phyloP scores from a whole-genome alignment of 2,113 vertebrate genomes.

The Catharus minimus region DNA sequence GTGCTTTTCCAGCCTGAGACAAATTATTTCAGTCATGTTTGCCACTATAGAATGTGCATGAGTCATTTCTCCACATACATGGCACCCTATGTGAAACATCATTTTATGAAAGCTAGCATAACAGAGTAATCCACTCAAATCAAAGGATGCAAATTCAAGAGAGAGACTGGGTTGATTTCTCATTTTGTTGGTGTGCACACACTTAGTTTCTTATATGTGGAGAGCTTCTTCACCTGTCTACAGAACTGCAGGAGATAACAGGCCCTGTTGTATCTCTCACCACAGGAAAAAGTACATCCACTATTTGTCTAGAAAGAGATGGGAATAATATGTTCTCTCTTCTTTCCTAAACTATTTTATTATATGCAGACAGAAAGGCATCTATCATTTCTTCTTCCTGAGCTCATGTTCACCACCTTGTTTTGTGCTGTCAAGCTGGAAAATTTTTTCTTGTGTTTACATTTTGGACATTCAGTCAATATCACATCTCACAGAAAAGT shows the following conservation, averaged over 20 bases:
- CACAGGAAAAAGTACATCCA: not conserved
- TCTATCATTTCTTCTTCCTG: not conserved
- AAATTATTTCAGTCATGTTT: not conserved
- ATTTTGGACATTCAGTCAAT: not conserved
- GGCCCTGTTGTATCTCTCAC: not conserved
- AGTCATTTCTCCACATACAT: not conserved
- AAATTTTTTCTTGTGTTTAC: not conserved
- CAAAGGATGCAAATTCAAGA: not conserved
- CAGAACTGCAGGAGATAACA: not conserved
- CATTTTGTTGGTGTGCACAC: fast-evolving
- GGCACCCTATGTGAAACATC: not conserved
- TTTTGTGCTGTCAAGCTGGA: not conserved
- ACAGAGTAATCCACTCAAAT: not conserved
- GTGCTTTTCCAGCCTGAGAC: not conserved
- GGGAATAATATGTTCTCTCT: not conserved
- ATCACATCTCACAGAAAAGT: not conserved
- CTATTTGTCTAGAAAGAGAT: not conserved
- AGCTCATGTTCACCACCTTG: not conserved
- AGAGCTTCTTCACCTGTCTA: not conserved
- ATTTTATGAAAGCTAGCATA: not conserved
- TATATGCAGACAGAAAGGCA: not conserved
- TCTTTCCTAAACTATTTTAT: not conserved
- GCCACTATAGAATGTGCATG: not conserved
- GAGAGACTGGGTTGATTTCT: not conserved
- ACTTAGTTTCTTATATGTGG: not conserved